These are phyloP conservation scores for Ornithoptera alexandrae DNA, from an alignment of 2,888 invertebrate species.

Conservation along the genomic window DNA sequence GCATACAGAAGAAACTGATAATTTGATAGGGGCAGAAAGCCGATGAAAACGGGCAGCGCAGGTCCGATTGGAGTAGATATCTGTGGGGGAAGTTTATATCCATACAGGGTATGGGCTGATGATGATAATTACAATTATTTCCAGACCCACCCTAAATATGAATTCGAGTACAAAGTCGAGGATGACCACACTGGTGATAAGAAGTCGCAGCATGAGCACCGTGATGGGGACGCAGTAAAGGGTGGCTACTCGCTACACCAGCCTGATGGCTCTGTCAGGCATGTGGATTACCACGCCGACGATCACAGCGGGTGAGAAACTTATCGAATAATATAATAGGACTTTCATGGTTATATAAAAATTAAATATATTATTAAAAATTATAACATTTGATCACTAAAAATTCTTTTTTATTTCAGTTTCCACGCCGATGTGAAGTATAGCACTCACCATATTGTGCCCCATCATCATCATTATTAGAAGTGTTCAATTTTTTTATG, in stretches of 20 bases:
- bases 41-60: too few species aligned
- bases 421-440: slow-evolving; percentile 44
- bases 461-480: slow-evolving; percentile 45
- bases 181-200: slow-evolving; percentile 46
- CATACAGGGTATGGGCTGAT: too few species aligned
- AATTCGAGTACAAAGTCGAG: slow-evolving; percentile 43
- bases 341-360: background rate
- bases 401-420: slow-evolving; percentile 7
- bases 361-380: too few species aligned
- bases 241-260: slow-evolving; percentile 72
- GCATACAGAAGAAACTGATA: too few species aligned
- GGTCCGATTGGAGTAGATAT: too few species aligned
- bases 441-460: slow-evolving; percentile 62
- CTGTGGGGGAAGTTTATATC: too few species aligned
- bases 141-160: slow-evolving; percentile 42
- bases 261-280: slow-evolving; percentile 69
- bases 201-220: slow-evolving; percentile 68
- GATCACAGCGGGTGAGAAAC: slow-evolving; percentile 50
- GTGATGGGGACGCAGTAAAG: slow-evolving; percentile 66
- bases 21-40: too few species aligned
- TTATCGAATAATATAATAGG: background rate
- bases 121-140: background rate
- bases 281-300: slow-evolving; percentile 70
- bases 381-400: background rate
- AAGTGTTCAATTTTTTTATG: background rate